Conservation (phyloP, 2,113 vertebrate genomes). For the Myocastor coypus region DNA sequence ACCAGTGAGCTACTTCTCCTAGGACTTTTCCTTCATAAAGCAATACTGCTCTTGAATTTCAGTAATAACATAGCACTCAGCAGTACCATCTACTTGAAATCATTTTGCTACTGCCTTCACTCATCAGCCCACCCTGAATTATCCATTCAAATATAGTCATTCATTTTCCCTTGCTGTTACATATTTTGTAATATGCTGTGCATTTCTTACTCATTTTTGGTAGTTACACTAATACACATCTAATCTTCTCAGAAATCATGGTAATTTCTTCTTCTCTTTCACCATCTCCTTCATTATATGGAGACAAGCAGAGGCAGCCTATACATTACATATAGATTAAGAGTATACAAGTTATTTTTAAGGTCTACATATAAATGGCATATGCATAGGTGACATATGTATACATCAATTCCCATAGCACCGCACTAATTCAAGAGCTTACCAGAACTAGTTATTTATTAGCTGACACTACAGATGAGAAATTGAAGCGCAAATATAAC, state of each 20-base stretch:
- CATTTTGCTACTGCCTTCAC: not conserved
- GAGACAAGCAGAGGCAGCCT: not conserved
- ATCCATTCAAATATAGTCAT: not conserved
- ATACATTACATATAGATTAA: not conserved
- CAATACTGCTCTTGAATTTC: not conserved
- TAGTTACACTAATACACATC: not conserved
- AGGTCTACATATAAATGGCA: no score
- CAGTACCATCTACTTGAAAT: not conserved
- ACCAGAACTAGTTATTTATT: not conserved
- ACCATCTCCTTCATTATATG: not conserved
- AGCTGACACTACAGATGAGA: not conserved
- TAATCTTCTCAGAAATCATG: not conserved
- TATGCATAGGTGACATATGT: no score
- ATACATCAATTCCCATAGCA: not conserved
- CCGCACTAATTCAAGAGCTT: not conserved
- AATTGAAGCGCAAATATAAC: not conserved
- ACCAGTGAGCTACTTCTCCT: not conserved
- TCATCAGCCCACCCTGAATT: not conserved
- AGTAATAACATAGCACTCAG: accelerated
- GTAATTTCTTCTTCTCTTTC: not conserved
- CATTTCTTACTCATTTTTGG: not conserved
- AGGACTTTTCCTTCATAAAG: not conserved
- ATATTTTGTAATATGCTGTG: not conserved
- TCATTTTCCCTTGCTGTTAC: not conserved
- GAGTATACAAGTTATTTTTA: not conserved